These are phyloP conservation scores for Scaptomyza pallida DNA, from an alignment of 1,140 invertebrate species.

Conservation along the genomic window DNA sequence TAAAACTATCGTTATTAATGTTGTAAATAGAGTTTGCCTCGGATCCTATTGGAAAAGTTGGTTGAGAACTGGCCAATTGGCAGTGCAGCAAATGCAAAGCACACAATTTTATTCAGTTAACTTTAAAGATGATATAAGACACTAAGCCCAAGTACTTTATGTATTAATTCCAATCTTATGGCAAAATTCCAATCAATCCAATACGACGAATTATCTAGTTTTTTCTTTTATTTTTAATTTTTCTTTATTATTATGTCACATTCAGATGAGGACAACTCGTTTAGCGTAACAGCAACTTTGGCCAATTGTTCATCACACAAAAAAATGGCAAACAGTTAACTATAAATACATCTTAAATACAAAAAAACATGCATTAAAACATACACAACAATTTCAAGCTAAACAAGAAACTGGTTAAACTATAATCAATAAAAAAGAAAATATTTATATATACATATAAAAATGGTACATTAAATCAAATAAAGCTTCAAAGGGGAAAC, in stretches of 20 bases:
- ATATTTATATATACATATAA: conserved; percentile 35
- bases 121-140: conserved; percentile 79
- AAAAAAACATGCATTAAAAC: conserved; percentile 40
- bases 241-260: no score
- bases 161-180: conserved; percentile 49
- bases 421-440: conserved; percentile 40
- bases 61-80: conserved; percentile 58
- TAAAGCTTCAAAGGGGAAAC: conserved; percentile 69
- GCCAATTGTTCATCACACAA: conserved; percentile 80
- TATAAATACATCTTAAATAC: conserved; percentile 62
- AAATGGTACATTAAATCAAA: conserved; percentile 36
- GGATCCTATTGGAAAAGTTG: conserved; percentile 70
- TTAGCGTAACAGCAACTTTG: conserved; percentile 43
- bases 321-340: conserved; percentile 60
- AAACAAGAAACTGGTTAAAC: conserved; percentile 52
- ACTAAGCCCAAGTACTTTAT: conserved; percentile 58
- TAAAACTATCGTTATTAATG: conserved; percentile 23
- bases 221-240: no score
- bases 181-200: conserved; percentile 47
- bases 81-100: conserved; percentile 28
- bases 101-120: conserved; percentile 70
- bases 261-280: conserved; percentile 25
- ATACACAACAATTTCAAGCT: conserved; percentile 50
- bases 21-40: conserved; percentile 54
- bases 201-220: conserved; percentile 12